Percentiles rank a stretch among this genome's conserved stretches.
These are phyloP conservation scores for Aspidoscelis tigris DNA, from an alignment of 2,113 vertebrate species.

Conservation along the genomic window DNA sequence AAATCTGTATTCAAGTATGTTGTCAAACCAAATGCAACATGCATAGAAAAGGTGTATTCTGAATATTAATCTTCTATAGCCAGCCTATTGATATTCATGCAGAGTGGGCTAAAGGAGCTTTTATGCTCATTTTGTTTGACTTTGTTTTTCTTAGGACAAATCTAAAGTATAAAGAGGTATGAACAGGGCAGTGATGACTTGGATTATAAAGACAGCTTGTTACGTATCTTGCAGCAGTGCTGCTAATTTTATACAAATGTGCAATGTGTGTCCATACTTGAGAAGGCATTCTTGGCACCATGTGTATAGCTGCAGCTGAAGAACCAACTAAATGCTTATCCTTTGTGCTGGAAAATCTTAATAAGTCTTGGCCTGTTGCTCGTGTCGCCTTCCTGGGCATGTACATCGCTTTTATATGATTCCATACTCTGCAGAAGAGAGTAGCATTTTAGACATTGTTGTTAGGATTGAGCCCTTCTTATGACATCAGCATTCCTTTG, in stretches of 20 bases:
- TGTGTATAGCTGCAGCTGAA: background rate
- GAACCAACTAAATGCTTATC: background rate
- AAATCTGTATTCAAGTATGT: conserved; percentile 65
- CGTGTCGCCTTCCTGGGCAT: no score
- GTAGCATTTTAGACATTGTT: no score
- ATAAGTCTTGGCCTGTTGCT: background rate
- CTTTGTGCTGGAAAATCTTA: background rate
- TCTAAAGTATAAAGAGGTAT: conserved; percentile 34
- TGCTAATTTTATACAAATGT: accelerated
- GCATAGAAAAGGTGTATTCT: conserved; percentile 24
- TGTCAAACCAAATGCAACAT: conserved; percentile 50
- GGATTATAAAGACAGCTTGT: conserved; percentile 45
- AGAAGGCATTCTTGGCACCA: background rate
- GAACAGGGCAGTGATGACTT: conserved; percentile 9
- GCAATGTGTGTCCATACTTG: background rate
- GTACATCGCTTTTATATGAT: no score
- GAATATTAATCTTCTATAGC: conserved; percentile 39
- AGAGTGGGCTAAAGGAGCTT: conserved; percentile 26
- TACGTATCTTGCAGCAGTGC: background rate
- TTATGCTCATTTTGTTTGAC: conserved; percentile 49
- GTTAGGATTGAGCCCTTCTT: no score
- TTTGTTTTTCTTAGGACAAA: conserved; percentile 64
- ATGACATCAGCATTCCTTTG: background rate
- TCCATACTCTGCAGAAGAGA: no score
- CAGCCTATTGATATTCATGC: conserved; percentile 37